A percentile compares a stretch with the other conserved stretches of the same genome.
Evolutionary conservation across 2,113 vertebrate genomes (phyloP).

Genomic region (Ciconia maguari): DNA sequence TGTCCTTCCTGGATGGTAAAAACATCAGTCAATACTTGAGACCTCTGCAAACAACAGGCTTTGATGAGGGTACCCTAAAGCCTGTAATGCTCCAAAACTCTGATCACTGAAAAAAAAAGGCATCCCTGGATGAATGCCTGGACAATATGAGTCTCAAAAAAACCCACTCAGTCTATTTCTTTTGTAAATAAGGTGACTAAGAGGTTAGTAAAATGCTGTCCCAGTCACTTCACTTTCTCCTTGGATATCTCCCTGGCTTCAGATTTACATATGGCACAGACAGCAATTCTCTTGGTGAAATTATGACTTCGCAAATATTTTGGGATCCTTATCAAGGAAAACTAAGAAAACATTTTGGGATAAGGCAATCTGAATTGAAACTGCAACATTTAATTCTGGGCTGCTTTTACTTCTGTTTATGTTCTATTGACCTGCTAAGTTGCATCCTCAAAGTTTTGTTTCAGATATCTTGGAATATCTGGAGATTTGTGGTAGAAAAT

Average conservation of each 20-base stretch:
- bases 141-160: neutral
- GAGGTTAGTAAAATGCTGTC: neutral
- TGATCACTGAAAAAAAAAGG: neutral
- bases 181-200: neutral
- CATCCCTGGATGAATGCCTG: neutral
- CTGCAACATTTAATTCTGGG: neutral
- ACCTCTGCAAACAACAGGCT: neutral
- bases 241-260: neutral
- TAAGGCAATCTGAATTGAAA: neutral
- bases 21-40: slow-evolving; percentile 26
- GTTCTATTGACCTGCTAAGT: neutral
- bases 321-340: neutral
- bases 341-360: neutral
- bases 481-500: neutral
- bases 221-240: neutral
- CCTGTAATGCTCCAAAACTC: neutral
- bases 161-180: neutral
- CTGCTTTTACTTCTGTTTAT: neutral
- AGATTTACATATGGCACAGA: neutral
- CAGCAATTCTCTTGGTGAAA: neutral
- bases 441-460: neutral
- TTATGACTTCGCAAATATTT: neutral
- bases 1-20: slow-evolving; percentile 36
- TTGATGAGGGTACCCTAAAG: neutral
- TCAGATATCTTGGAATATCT: neutral